A percentile compares a stretch with the other conserved stretches of the same genome.
Conservation (phyloP, 1,140 invertebrate species). For the Drosophila parabipectinata region DNA sequence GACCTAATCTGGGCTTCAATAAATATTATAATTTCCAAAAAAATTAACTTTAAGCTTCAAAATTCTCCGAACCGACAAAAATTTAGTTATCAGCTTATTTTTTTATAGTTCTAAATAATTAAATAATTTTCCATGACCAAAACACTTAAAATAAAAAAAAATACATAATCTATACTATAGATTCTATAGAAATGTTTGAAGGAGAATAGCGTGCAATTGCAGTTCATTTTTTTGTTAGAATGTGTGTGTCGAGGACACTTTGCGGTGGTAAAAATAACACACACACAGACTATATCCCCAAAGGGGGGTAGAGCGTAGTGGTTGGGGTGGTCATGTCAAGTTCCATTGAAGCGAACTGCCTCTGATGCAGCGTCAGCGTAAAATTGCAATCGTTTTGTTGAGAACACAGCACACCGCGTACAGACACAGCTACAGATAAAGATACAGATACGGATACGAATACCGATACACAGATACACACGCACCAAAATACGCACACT, state of each 20-base stretch:
- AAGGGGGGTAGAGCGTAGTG: background rate
- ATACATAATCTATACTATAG: background rate
- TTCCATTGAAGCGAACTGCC: constrained; percentile 62
- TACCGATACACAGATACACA: constrained; percentile 22
- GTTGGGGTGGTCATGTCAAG: constrained; percentile 34
- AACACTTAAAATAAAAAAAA: constrained; percentile 17
- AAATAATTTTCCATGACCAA: constrained; percentile 28
- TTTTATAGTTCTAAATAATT: constrained; percentile 26
- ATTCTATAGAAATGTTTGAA: constrained; percentile 6
- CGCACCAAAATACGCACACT: background rate
- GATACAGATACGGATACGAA: constrained; percentile 54
- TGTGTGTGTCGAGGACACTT: constrained; percentile 61
- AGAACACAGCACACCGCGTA: constrained; percentile 40
- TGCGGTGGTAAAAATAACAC: constrained; percentile 61
- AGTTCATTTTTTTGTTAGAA: constrained; percentile 9
- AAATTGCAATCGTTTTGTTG: constrained; percentile 58
- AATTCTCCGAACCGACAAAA: constrained; percentile 3
- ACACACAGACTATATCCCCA: background rate
- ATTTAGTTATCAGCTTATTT: background rate
- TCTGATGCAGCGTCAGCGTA: constrained; percentile 69
- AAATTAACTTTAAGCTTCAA: background rate
- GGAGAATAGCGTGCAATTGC: constrained; percentile 16
- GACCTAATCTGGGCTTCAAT: constrained; percentile 1
- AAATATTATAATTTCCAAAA: constrained; percentile 1
- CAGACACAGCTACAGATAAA: constrained; percentile 51